Conservation (phyloP, 2,113 vertebrate genomes). For the Vidua chalybeata region DNA sequence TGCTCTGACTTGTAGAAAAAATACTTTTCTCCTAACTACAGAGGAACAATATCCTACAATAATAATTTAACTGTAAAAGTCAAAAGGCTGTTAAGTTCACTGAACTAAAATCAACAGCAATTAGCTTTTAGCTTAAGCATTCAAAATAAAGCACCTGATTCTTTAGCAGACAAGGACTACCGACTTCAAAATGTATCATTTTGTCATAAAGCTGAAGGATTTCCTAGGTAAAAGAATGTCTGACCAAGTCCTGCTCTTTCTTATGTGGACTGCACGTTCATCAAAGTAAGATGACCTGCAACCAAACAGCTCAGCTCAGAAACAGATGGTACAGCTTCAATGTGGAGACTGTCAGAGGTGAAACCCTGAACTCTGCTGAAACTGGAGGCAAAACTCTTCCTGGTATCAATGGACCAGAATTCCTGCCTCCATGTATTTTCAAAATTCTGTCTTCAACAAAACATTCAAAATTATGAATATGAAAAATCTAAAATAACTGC, state of each 20-base stretch:
- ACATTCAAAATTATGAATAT: not conserved
- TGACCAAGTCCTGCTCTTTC: not conserved
- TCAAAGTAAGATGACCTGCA: not conserved
- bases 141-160: not conserved
- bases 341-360: not conserved
- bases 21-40: not conserved
- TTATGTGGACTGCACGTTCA: not conserved
- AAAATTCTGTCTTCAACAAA: not conserved
- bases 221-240: not conserved
- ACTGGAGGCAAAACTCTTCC: not conserved
- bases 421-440: not conserved
- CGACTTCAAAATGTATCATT: not conserved
- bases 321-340: not conserved
- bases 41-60: not conserved
- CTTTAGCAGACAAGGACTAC: not conserved
- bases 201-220: not conserved
- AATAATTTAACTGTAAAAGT: not conserved
- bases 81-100: not conserved
- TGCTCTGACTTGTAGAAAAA: not conserved
- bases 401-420: not conserved
- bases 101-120: not conserved
- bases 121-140: not conserved
- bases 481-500: not conserved
- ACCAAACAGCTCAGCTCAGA: not conserved
- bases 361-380: not conserved